phyloP scores from a whole-genome alignment of 2,888 invertebrate species.

The Linnaemya vulpina region DNA sequence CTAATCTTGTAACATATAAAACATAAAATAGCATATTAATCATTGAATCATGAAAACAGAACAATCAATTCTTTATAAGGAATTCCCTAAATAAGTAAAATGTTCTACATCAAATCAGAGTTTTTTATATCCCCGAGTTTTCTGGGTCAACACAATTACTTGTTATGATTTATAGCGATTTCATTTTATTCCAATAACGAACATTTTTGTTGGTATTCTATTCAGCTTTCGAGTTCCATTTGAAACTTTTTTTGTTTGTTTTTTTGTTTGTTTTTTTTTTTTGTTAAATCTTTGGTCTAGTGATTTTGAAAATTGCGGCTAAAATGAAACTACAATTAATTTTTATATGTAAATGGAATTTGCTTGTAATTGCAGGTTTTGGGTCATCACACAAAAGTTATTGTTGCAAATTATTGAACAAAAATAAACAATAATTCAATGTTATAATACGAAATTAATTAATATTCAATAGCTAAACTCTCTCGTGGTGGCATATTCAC shows the following conservation, averaged over 20 bases:
- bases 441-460: slow-evolving; percentile 3
- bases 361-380: slow-evolving; percentile 56
- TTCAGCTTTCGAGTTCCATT: slow-evolving; percentile 29
- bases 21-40: too few species aligned
- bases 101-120: background rate
- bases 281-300: slow-evolving; percentile 61
- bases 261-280: slow-evolving; percentile 40
- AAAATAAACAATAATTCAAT: background rate
- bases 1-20: too few species aligned
- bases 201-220: slow-evolving; percentile 18
- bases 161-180: slow-evolving; percentile 19
- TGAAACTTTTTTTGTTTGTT: slow-evolving; percentile 15
- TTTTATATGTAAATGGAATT: slow-evolving; percentile 16
- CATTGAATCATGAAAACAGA: background rate
- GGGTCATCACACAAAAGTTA: slow-evolving; percentile 45
- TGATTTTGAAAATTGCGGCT: slow-evolving; percentile 61
- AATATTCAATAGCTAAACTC: background rate
- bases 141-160: slow-evolving; percentile 60
- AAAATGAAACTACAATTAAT: slow-evolving; percentile 5
- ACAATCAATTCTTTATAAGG: background rate
- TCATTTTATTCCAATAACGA: slow-evolving; percentile 31
- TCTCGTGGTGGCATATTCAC: too few species aligned
- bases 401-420: background rate
- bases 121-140: slow-evolving; percentile 33
- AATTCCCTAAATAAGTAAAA: background rate